Percentiles rank a stretch among this genome's conserved stretches.
Conservation (phyloP, 2,888 invertebrate genomes). For the Synanthedon andrenaeformis region DNA sequence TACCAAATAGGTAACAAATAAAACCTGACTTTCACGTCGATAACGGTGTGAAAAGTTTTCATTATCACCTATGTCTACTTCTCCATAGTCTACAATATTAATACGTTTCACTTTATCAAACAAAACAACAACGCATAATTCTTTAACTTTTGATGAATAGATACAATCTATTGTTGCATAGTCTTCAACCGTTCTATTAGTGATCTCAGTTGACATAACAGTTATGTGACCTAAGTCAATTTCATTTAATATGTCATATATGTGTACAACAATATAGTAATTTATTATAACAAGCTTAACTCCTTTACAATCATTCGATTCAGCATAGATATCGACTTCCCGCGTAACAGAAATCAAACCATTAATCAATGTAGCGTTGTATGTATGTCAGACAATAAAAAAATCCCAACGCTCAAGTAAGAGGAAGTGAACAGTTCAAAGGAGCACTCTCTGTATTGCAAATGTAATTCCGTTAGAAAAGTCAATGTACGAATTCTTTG, state of each 20-base stretch:
- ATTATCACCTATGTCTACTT: slow-evolving; percentile 15
- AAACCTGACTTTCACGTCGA: slow-evolving; percentile 12
- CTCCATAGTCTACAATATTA: slow-evolving; percentile 9
- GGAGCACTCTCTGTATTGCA: slow-evolving; percentile 5
- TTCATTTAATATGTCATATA: not conserved
- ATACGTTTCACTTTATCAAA: slow-evolving; percentile 13
- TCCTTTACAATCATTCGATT: not conserved
- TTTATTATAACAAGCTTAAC: no score
- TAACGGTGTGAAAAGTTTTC: slow-evolving; percentile 19
- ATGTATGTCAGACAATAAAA: slow-evolving; percentile 3
- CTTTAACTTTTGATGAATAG: not conserved
- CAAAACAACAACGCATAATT: not conserved
- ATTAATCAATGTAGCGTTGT: slow-evolving; percentile 3
- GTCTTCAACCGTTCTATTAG: not conserved
- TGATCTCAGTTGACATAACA: slow-evolving; percentile 11
- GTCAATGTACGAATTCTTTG: slow-evolving; percentile 11
- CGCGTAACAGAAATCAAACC: not conserved
- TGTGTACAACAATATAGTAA: no score
- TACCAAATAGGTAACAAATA: slow-evolving; percentile 10
- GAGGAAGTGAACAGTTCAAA: slow-evolving; percentile 3
- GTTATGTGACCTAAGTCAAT: slow-evolving; percentile 19
- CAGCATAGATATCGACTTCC: not conserved
- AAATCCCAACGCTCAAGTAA: slow-evolving; percentile 1
- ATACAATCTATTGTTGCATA: not conserved
- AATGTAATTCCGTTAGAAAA: slow-evolving; percentile 15